A percentile compares a stretch with the other conserved stretches of the same genome.
These are phyloP conservation scores for Spisula solida DNA, from an alignment of 2,888 invertebrate genomes.

Conservation along the genomic window DNA sequence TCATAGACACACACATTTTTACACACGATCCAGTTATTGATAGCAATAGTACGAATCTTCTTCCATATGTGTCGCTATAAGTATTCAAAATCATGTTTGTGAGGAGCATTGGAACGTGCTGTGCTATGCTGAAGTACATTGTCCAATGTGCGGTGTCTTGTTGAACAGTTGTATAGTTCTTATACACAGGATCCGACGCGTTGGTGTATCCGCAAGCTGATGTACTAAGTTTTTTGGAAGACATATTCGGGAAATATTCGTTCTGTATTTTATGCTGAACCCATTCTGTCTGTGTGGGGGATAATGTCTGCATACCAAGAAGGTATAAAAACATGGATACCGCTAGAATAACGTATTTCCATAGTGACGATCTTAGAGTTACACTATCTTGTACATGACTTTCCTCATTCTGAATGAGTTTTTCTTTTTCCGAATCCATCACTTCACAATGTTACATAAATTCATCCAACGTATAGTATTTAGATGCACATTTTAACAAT, in stretches of 20 bases:
- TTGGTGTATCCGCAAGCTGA: slow-evolving; percentile 35
- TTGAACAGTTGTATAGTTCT: slow-evolving; percentile 46
- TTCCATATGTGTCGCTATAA: slow-evolving; percentile 51
- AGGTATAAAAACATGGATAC: not conserved
- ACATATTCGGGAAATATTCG: slow-evolving; percentile 12
- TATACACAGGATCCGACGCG: slow-evolving; percentile 25
- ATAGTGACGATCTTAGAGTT: not conserved
- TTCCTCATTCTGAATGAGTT: slow-evolving; percentile 20
- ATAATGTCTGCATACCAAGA: not conserved
- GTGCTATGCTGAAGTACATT: slow-evolving; percentile 29
- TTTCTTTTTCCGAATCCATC: slow-evolving; percentile 10
- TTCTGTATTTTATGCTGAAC: slow-evolving; percentile 32
- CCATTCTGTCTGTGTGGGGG: slow-evolving; percentile 41
- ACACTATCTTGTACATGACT: not conserved
- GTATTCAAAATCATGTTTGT: slow-evolving; percentile 32
- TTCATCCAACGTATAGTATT: no score
- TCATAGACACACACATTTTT: not conserved
- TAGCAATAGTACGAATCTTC: slow-evolving; percentile 38
- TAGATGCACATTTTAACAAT: no score
- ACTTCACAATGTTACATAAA: not conserved
- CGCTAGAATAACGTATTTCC: not conserved
- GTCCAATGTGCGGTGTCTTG: slow-evolving; percentile 49
- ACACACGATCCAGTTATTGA: not conserved
- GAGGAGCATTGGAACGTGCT: slow-evolving; percentile 14
- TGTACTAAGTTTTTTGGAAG: not conserved